Base-by-base conservation (phyloP, 1,140 invertebrate genomes). In the Periplaneta americana region DNA sequence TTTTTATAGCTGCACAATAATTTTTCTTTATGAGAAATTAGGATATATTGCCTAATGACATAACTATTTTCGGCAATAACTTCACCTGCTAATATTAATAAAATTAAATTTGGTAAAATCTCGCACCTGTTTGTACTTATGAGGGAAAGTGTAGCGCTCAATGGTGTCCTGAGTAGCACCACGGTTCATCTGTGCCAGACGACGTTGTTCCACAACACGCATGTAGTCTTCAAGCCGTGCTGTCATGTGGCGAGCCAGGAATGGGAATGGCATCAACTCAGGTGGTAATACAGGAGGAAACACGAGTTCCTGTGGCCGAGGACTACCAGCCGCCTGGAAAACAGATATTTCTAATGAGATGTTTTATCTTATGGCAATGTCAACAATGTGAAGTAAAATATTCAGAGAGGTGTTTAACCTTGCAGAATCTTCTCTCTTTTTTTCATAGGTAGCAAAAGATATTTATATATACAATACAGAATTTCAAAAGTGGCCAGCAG, bases 131-230 rank as follows among this genome's bases (percentile, higher is more conserved):
- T 94, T 93, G 86, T 97, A 97, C 86, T 95, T 95, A 86, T 97
- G 95, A 39, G 95, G 94, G 89, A 96, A 93, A 83, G 96, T 97
- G 87, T 95, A 95, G 84, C 93, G 91, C 88, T 97, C 96, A 83
- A 96, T 96, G 80, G 92, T 92, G 75, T 93, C 92, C 84, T 93
- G 92, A 17, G 92, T 91, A 32, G 95, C 94, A 66, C 95, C 95
- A 84, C 92, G 88, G 83, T 90, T 93, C 34, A 91, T 87, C 36
- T 88, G 87, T 82, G 89, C 89, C 80, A 90, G 88, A 75, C 90
- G 88, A 82, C 92, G 86, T 81, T 92, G 87, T 86, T 93, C 91
- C 79, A 93, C 88, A 80, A 91, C 87, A 17, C 89, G 87, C 88
- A 92, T 89, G 81, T 90, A 90, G 83, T 91, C 88, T 84, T 91